Evolutionary conservation across 2,888 invertebrate species (phyloP), one percentile per base, ranked within the genome.

Genomic region (Trichogramma evanescens): DNA sequence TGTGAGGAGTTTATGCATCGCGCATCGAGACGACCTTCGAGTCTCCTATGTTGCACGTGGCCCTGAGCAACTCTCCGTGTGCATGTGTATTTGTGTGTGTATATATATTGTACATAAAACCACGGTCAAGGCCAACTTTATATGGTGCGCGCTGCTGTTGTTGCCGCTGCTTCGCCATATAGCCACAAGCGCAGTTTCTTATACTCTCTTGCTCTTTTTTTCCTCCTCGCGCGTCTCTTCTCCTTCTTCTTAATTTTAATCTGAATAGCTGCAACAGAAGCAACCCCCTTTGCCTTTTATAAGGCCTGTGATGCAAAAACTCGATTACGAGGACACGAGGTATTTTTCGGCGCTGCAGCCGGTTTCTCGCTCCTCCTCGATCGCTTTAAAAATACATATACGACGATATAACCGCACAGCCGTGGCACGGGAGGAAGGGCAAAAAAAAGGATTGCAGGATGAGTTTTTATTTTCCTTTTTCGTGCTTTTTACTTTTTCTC

Each of bases 71-170:
- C 26, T 26, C 26, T 26, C 3, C 2, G 26, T 26, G 3, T 26
- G 26, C 26, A 26, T 26, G 26, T 26, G 26, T 26, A 2, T 26
- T 26, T 26, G 26, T 26, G 26, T 26, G 26, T 26, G 26, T 26
- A 26, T 26, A 26, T 26, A 26, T 26, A 26, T 26, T 26, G 75
- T 75, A 66, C 70, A 69, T 71, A 69, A 72, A 72, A 74, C 71
- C 74, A 75, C 74, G 75, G 75, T 73, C 76, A 75, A 76, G 75
- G 74, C 72, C 72, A 72, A 70, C 69, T 58, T 39, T 58, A 41
- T 42, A 10, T 39, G 9, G 44, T 48, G 45, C 45, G 49, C 39
- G 45, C 54, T 42, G 52, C 55, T 52, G 51, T 57, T 26, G 50
- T 54, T 49, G 50, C 42, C 39, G 50, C 7, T 48, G 4, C 55